phyloP scores from a whole-genome alignment of 2,888 invertebrate genomes.

The Tridacna gigas region DNA sequence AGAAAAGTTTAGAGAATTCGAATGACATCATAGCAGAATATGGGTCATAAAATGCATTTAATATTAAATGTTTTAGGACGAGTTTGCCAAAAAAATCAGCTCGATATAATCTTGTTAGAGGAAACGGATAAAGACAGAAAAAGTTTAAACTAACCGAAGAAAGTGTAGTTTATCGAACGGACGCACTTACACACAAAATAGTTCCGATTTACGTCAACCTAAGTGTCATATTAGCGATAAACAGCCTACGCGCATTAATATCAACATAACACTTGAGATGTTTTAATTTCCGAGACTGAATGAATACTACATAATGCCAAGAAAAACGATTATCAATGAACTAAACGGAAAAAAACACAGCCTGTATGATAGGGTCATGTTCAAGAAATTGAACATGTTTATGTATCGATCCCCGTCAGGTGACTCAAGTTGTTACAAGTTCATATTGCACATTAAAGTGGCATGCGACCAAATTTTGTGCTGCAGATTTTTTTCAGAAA shows the following conservation, averaged over 20 bases:
- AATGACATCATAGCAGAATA: no score
- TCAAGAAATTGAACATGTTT: not conserved
- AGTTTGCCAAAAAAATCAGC: no score
- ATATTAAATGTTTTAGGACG: no score
- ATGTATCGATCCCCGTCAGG: not conserved
- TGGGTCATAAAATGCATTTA: no score
- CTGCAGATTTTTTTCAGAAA: no score
- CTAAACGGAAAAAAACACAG: not conserved
- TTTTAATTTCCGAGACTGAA: slow-evolving; percentile 9
- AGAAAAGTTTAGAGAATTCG: no score
- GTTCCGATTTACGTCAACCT: slow-evolving; percentile 14
- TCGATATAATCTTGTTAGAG: no score
- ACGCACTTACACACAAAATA: slow-evolving; percentile 4
- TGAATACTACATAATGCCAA: not conserved
- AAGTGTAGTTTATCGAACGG: not conserved
- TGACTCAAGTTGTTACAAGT: not conserved
- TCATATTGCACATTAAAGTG: not conserved
- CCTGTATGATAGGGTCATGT: not conserved
- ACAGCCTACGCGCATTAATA: slow-evolving; percentile 12
- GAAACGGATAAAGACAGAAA: no score
- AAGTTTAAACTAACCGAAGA: no score
- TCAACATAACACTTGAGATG: slow-evolving; percentile 12
- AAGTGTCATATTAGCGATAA: slow-evolving; percentile 12
- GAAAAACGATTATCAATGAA: not conserved
- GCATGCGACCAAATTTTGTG: not conserved